These are phyloP conservation scores for Acipenser ruthenus DNA, from an alignment of 2,797 vertebrate species.

Conservation along the genomic window DNA sequence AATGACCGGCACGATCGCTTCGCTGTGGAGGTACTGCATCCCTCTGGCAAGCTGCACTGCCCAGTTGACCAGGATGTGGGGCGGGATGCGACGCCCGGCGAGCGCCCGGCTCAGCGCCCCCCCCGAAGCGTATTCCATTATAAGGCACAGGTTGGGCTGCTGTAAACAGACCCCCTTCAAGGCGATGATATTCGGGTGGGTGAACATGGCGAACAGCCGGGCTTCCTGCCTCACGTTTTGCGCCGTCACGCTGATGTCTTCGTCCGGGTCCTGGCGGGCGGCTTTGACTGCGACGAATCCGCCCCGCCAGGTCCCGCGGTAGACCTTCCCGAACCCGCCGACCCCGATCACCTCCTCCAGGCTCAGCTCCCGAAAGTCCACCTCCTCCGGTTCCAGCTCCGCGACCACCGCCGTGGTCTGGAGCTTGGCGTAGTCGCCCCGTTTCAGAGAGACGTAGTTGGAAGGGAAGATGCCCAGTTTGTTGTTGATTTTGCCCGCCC, in stretches of 20 bases:
- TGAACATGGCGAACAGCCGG: constrained; percentile 76
- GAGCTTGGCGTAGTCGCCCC: constrained; percentile 51
- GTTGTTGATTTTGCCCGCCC: constrained; percentile 82
- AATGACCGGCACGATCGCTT: constrained; percentile 80
- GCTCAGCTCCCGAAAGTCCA: constrained; percentile 73
- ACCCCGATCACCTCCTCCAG: constrained; percentile 83
- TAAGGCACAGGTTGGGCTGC: constrained; percentile 80
- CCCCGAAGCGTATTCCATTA: constrained; percentile 83
- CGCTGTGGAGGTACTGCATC: constrained; percentile 80
- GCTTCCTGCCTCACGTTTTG: constrained; percentile 81
- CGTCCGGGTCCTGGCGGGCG: constrained; percentile 78
- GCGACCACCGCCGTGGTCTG: constrained; percentile 37
- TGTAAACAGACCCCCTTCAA: constrained; percentile 78
- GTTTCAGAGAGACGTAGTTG: constrained; percentile 77
- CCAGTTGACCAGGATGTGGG: constrained; percentile 81
- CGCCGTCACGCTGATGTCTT: constrained; percentile 81
- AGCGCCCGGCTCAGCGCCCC: constrained; percentile 76
- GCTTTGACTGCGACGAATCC: constrained; percentile 79
- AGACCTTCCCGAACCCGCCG: constrained; percentile 82
- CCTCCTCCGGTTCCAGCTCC: constrained; percentile 55
- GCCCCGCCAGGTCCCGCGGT: constrained; percentile 76
- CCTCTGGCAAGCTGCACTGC: constrained; percentile 79
- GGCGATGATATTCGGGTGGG: constrained; percentile 80
- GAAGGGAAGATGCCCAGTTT: constrained; percentile 85
- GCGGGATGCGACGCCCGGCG: constrained; percentile 72